phyloP scores from a whole-genome alignment of 2,113 vertebrate genomes.

The Haemorhous mexicanus region DNA sequence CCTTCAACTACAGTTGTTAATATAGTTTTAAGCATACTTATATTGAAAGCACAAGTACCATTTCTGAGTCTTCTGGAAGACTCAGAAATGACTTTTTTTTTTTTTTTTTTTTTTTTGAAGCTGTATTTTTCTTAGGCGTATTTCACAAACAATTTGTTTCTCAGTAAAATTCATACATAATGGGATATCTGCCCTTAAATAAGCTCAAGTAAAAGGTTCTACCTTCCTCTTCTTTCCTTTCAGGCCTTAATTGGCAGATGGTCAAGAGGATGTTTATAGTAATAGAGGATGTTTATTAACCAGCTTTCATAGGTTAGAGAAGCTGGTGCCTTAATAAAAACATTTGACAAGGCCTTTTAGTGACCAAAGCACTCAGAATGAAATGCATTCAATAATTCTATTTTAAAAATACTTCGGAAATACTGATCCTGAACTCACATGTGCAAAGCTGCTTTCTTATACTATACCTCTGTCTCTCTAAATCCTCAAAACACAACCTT shows the following conservation, averaged over 20 bases:
- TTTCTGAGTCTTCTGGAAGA: too few relatives aligned
- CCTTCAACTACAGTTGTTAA: not conserved
- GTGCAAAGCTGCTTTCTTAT: not conserved
- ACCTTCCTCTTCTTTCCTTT: conserved; percentile 18
- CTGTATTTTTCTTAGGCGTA: not conserved
- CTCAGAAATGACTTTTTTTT: not conserved
- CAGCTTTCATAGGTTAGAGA: not conserved
- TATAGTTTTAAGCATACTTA: not conserved
- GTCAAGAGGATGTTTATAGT: conserved; percentile 53
- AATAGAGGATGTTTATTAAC: conserved; percentile 54
- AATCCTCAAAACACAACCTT: not conserved
- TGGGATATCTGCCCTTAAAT: not conserved
- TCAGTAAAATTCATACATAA: not conserved
- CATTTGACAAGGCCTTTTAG: not conserved
- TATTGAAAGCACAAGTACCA: not conserved
- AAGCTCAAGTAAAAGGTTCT: not conserved
- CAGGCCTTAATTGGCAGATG: not conserved
- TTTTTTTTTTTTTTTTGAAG: not conserved
- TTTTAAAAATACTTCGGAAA: not conserved
- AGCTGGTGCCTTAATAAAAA: not conserved
- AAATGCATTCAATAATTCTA: not conserved
- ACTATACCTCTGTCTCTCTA: not conserved
- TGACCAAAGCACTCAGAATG: not conserved
- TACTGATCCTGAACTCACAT: not conserved
- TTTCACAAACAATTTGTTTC: not conserved